These are phyloP conservation scores for Dasysyrphus albostriatus DNA, from an alignment of 2,888 invertebrate species.

Conservation along the genomic window DNA sequence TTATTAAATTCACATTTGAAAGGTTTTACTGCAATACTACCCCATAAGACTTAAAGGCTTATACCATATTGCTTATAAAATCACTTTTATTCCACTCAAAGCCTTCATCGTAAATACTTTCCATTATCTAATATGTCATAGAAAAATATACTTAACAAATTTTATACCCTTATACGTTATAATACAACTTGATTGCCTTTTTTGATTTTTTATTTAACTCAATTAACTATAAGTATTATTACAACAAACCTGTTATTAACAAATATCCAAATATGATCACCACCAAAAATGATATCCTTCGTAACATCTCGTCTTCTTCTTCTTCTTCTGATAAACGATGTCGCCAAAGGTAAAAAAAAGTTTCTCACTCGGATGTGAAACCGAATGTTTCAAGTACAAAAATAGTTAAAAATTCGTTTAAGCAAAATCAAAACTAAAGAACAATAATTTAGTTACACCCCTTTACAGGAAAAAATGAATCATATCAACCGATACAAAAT, in stretches of 20 bases:
- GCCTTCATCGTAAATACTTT: background rate
- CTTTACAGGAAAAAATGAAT: constrained; percentile 48
- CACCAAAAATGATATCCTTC: constrained; percentile 81
- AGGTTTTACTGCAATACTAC: too few species aligned
- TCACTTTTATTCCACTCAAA: background rate
- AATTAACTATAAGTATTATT: constrained; percentile 12
- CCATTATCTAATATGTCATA: constrained; percentile 5
- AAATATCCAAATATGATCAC: constrained; percentile 82
- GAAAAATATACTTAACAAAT: constrained; percentile 6
- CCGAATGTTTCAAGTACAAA: background rate
- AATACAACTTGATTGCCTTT: constrained; percentile 11
- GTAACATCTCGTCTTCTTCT: constrained; percentile 78
- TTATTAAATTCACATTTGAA: too few species aligned
- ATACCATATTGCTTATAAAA: background rate
- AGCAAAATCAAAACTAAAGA: background rate
- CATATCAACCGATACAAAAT: constrained; percentile 28
- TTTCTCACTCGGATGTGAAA: background rate
- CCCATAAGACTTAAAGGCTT: too few species aligned
- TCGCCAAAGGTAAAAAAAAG: constrained; percentile 8
- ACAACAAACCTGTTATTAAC: constrained; percentile 82
- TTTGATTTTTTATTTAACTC: background rate
- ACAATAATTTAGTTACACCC: constrained; percentile 12
- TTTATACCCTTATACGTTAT: background rate
- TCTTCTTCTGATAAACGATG: background rate
- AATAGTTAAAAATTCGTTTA: background rate